phyloP scores from a whole-genome alignment of 2,113 vertebrate genomes.

The Poicephalus meyeri region DNA sequence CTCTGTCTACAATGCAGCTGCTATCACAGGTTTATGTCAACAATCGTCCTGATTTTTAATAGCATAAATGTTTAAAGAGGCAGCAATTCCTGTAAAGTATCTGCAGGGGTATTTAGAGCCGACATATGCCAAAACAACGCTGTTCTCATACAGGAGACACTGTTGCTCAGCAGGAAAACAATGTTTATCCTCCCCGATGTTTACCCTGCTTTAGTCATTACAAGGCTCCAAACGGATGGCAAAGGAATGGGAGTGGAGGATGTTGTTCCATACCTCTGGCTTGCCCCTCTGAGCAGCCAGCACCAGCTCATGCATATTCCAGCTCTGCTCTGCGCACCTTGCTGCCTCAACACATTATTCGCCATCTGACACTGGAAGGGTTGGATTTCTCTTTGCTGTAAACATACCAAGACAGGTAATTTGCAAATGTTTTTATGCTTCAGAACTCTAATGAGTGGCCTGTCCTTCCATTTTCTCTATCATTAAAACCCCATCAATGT shows the following conservation, averaged over 20 bases:
- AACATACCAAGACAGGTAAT: neutral
- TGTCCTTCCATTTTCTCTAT: neutral
- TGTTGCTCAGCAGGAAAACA: conserved; percentile 65
- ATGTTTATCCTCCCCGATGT: conserved; percentile 51
- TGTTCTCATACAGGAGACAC: conserved; percentile 46
- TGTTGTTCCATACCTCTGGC: neutral
- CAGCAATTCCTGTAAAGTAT: conserved; percentile 65
- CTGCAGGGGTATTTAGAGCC: conserved; percentile 47
- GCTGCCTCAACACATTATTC: neutral
- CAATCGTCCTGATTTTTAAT: conserved; percentile 69
- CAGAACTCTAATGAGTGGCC: neutral
- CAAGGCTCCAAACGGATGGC: neutral
- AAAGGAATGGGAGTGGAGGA: neutral
- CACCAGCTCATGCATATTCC: neutral
- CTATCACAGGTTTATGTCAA: conserved; percentile 71
- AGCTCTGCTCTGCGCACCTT: neutral
- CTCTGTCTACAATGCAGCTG: conserved; percentile 61
- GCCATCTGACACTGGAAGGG: neutral
- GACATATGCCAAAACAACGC: conserved; percentile 55
- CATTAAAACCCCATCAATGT: neutral
- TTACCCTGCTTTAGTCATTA: conserved; percentile 27
- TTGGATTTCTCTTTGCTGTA: neutral
- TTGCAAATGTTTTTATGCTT: neutral
- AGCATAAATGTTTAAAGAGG: conserved; percentile 73
- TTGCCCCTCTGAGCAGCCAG: neutral